Evolutionary conservation across 2,888 invertebrate species (phyloP).

Genomic region (Hypomecis punctinalis): DNA sequence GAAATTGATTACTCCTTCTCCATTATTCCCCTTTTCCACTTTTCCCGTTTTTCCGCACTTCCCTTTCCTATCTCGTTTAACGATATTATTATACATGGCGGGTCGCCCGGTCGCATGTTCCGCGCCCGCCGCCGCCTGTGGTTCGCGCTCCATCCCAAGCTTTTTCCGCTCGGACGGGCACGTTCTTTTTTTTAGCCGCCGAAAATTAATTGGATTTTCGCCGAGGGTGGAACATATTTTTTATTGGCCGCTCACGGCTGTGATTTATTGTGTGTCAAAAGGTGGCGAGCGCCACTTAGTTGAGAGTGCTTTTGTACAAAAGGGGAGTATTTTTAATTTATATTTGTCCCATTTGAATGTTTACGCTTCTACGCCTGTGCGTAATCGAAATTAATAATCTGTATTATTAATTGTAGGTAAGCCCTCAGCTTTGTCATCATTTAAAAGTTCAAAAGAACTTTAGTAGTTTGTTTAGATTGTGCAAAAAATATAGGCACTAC

Average conservation of each 20-base stretch:
- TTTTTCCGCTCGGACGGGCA: slow-evolving; percentile 78
- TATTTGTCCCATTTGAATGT: slow-evolving; percentile 60
- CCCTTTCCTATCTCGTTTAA: slow-evolving; percentile 77
- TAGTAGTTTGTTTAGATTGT: no score
- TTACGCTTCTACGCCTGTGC: slow-evolving; percentile 37
- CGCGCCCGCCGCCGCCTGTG: slow-evolving; percentile 51
- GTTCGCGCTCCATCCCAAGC: slow-evolving; percentile 57
- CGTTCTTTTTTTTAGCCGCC: slow-evolving; percentile 81
- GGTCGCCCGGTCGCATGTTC: slow-evolving; percentile 48
- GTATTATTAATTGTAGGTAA: neutral
- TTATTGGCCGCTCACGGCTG: slow-evolving; percentile 82
- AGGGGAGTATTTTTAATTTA: slow-evolving; percentile 65
- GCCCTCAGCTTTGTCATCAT: no score
- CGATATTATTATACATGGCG: slow-evolving; percentile 75
- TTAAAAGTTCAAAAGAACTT: no score
- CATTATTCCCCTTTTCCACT: slow-evolving; percentile 83
- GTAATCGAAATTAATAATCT: slow-evolving; percentile 33
- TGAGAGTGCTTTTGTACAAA: slow-evolving; percentile 74
- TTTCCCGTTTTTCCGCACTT: slow-evolving; percentile 74
- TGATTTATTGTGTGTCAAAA: slow-evolving; percentile 85
- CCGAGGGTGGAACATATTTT: slow-evolving; percentile 84
- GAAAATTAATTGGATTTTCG: slow-evolving; percentile 85
- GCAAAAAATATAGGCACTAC: no score
- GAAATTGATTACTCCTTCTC: slow-evolving; percentile 85
- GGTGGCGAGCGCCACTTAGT: slow-evolving; percentile 84